phyloP scores from a whole-genome alignment of 1,140 invertebrate genomes.

The Drosophila hydei region DNA sequence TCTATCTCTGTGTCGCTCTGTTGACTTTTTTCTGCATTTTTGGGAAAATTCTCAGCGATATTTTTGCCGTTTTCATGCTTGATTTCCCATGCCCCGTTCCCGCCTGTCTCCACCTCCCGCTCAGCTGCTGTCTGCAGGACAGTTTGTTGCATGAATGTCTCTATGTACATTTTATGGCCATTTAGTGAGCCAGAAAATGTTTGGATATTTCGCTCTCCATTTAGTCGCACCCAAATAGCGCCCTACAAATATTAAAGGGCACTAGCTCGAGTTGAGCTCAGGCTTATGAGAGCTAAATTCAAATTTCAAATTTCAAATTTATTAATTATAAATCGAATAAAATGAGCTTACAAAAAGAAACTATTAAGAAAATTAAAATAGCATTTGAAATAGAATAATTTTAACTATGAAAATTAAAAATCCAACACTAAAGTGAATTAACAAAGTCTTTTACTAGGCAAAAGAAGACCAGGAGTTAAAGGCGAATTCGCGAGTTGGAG shows the following conservation, averaged over 20 bases:
- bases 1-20: slow-evolving; percentile 10
- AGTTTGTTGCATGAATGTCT: slow-evolving; percentile 58
- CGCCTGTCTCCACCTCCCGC: background rate
- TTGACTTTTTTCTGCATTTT: slow-evolving; percentile 29
- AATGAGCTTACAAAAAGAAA: no score
- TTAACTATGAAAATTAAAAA: no score
- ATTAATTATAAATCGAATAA: no score
- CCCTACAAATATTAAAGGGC: slow-evolving; percentile 32
- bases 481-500: background rate
- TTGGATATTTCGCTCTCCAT: slow-evolving; percentile 37
- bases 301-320: no score
- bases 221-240: slow-evolving; percentile 28
- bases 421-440: no score
- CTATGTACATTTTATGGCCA: slow-evolving; percentile 59
- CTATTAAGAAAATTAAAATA: no score
- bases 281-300: no score
- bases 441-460: no score
- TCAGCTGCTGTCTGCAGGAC: slow-evolving; percentile 24
- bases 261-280: slow-evolving; percentile 6
- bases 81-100: slow-evolving; percentile 32
- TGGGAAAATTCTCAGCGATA: slow-evolving; percentile 22
- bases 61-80: slow-evolving; percentile 70
- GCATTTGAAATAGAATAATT: no score
- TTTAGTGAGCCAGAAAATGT: slow-evolving; percentile 79
- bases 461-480: no score